Conservation (phyloP, 2,113 vertebrate genomes). For the Antechinus stuartii region DNA sequence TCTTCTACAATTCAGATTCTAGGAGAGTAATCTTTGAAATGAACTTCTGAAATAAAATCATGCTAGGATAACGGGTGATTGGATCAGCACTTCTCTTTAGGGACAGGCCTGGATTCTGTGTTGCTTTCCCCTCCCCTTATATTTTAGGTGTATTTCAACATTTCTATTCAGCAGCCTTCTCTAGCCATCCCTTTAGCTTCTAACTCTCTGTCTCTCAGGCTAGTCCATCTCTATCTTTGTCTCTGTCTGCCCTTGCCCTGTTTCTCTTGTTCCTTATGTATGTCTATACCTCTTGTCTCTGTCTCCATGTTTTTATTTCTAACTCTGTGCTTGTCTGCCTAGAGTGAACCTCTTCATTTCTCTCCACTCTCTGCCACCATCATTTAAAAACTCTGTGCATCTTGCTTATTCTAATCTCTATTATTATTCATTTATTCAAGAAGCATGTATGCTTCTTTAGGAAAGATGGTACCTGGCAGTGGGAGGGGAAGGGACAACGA, state of each 20-base stretch:
- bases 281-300: too few relatives aligned
- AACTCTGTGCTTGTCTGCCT: background rate
- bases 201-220: background rate
- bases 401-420: slow-evolving; percentile 72
- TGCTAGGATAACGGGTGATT: background rate
- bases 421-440: slow-evolving; percentile 5
- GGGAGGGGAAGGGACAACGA: background rate
- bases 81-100: background rate
- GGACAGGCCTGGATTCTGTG: background rate
- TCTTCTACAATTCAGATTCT: background rate
- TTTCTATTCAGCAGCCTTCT: slow-evolving; percentile 25
- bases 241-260: background rate
- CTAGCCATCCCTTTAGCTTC: slow-evolving; percentile 57
- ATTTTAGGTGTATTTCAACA: background rate
- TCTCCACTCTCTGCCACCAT: slow-evolving; percentile 41
- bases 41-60: background rate
- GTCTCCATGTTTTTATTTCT: background rate
- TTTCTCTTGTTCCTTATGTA: background rate
- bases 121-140: background rate
- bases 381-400: slow-evolving; percentile 59
- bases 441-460: background rate
- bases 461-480: background rate
- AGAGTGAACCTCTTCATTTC: background rate
- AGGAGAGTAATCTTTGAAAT: background rate
- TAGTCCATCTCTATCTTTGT: background rate